Evolutionary conservation across 2,113 vertebrate species (phyloP).

Genomic region (Neolamprologus sp.): DNA sequence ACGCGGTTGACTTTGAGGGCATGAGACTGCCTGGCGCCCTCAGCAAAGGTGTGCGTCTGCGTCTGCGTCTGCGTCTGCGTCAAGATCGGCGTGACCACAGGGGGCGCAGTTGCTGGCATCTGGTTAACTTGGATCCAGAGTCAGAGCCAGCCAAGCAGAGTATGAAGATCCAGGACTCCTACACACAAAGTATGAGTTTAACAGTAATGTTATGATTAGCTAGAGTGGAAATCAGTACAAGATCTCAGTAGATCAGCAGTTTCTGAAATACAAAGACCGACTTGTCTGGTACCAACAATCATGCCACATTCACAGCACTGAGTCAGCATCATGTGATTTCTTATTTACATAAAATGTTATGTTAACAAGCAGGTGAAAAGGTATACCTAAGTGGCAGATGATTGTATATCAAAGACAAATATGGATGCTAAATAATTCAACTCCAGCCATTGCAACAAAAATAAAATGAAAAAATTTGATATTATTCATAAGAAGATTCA

Average conservation of each 20-base stretch:
- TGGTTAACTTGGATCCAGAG: constrained; percentile 53
- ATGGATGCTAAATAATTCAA: background rate
- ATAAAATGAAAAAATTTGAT: background rate
- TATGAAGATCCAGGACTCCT: background rate
- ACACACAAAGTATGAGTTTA: constrained; percentile 49
- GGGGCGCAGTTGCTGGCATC: constrained; percentile 60
- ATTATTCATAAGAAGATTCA: background rate
- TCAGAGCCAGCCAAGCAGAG: background rate
- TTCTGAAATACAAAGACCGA: background rate
- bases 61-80: constrained; percentile 49
- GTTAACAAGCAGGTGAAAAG: background rate
- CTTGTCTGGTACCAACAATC: background rate
- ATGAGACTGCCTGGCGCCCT: constrained; percentile 63
- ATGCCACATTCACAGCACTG: background rate
- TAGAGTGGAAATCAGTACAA: background rate
- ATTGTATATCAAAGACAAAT: background rate
- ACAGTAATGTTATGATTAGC: background rate
- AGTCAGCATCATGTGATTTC: background rate
- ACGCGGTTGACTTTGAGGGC: constrained; percentile 17
- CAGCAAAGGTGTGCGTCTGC: constrained; percentile 32
- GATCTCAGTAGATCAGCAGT: background rate
- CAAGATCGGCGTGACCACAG: constrained; percentile 50
- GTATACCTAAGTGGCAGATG: background rate
- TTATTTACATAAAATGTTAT: background rate
- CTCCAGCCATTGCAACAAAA: background rate